phyloP scores from a whole-genome alignment of 2,113 vertebrate species.

The Poicephalus gulielmi region DNA sequence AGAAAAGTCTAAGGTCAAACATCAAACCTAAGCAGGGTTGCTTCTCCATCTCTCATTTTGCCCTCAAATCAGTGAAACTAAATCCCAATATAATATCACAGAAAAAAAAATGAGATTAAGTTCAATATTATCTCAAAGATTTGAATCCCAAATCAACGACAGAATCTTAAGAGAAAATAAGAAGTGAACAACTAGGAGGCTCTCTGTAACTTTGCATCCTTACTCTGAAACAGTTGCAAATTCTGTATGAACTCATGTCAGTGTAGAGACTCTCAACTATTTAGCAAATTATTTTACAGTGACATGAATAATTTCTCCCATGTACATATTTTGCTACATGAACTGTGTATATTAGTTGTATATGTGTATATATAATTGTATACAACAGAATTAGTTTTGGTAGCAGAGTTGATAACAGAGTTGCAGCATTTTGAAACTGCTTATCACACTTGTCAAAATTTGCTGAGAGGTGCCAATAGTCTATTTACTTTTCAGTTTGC shows the following conservation, averaged over 20 bases:
- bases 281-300: neutral
- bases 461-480: neutral
- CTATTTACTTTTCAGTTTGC: conserved; percentile 5
- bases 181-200: neutral
- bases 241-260: neutral
- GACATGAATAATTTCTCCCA: neutral
- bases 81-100: neutral
- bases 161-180: neutral
- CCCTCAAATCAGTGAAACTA: neutral
- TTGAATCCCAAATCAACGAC: neutral
- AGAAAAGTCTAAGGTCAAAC: neutral
- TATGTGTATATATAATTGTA: neutral
- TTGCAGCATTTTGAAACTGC: neutral
- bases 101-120: neutral
- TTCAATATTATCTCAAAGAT: neutral
- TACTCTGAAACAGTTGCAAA: neutral
- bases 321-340: neutral
- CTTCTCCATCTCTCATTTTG: neutral
- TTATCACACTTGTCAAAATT: neutral
- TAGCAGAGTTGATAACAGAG: neutral
- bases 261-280: neutral
- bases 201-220: neutral
- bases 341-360: neutral
- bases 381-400: neutral
- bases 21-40: neutral